Evolutionary conservation across 2,797 vertebrate genomes (phyloP), one percentile per base, ranked within the genome.

Genomic region (Fistularia commersonii): DNA sequence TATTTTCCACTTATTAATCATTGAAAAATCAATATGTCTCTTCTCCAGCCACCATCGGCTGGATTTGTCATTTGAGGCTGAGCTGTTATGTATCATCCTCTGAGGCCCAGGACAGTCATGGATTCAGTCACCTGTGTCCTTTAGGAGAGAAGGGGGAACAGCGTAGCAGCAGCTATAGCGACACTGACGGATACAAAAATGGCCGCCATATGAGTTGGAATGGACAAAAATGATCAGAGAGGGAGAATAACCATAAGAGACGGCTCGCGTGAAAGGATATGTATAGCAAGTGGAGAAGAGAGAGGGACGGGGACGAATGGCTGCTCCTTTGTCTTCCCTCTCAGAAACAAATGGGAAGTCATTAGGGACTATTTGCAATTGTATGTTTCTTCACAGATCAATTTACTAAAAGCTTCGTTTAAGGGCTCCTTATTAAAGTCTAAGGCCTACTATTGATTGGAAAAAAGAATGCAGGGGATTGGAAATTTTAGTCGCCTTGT

Each of bases 1-100:
- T 98, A 98, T 97, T 98, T 98, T 98, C 94, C 96, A 94, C 95
- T 97, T 98, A 99, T 98, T 98, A 98, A 98, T 98, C 96, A 99
- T 98, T 98, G 94, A 96, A 94, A 97, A 98, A 99, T 98, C 97
- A 98, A 98, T 98, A 98, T 91, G 92, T 97, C 94, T 97, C 92
- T 94, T 96, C 93, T 91, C 89, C 86, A 91, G 92, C 92, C 90
- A 90, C 92, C 90, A 91, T 93, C 74, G 79, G 91, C 91, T 90
- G 93, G 93, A 97, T 98, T 97, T 97, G 94, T 97, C 95, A 97
- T 97, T 92, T 84, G 74, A 81, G 83, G 82, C 90, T 82, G 90
- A 88, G 91, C 84, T 87, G 92, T 92, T 91, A 97, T 96, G 95
- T 91, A 93, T 97, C 87, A 89, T 84, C 92, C 94, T 90, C 88